phyloP scores from a whole-genome alignment of 2,113 vertebrate species.

The Coreoperca whiteheadi region DNA sequence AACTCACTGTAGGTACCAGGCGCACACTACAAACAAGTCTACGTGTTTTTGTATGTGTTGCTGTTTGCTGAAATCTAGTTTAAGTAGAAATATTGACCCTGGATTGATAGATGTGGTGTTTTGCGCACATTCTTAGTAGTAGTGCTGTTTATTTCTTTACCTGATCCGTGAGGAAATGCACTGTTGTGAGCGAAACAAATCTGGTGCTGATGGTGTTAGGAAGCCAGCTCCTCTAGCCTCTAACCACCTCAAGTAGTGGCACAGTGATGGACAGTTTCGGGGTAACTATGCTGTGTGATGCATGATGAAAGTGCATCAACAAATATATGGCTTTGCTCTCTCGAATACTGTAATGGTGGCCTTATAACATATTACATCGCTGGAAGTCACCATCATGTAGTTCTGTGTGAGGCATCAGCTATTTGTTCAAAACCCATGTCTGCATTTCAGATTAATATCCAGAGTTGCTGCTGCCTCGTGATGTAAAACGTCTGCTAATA shows the following conservation, averaged over 20 bases:
- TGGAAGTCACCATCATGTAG: background rate
- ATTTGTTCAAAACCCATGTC: background rate
- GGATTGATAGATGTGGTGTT: background rate
- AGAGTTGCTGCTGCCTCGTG: background rate
- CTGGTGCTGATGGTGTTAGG: slow-evolving; percentile 10
- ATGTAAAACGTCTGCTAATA: background rate
- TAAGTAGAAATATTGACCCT: background rate
- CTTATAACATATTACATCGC: background rate
- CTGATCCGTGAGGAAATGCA: background rate
- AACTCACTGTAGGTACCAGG: background rate
- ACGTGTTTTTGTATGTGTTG: background rate
- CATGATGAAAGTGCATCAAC: slow-evolving; percentile 6
- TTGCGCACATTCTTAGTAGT: background rate
- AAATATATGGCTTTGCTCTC: background rate
- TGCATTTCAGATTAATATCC: background rate
- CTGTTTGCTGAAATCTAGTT: background rate
- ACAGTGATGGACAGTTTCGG: slow-evolving; percentile 16
- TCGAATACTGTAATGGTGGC: background rate
- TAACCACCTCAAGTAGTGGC: background rate
- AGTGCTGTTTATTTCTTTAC: slow-evolving; percentile 4
- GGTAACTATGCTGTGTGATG: slow-evolving; percentile 19
- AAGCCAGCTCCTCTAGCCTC: slow-evolving; percentile 1
- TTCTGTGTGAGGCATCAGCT: background rate
- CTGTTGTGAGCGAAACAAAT: slow-evolving; percentile 25
- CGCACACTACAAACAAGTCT: background rate